Evolutionary conservation across 2,888 invertebrate species (phyloP).

Genomic region (Pyrochroa serraticornis): DNA sequence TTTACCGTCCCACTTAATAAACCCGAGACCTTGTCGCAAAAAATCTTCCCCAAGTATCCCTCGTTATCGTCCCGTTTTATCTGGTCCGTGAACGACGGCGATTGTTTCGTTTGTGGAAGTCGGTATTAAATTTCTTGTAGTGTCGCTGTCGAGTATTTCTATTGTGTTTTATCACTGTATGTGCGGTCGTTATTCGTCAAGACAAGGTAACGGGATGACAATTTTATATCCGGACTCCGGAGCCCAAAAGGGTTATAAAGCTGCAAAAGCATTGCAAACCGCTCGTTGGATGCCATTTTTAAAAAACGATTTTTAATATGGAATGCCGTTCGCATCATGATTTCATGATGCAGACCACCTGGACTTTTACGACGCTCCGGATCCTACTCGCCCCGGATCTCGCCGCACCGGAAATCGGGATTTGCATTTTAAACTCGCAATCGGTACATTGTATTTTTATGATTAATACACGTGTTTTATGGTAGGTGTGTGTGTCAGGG

Average conservation of each 20-base stretch:
- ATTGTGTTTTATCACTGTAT: slow-evolving; percentile 34
- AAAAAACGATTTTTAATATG: slow-evolving; percentile 41
- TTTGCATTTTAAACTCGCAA: slow-evolving; percentile 28
- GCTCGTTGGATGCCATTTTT: slow-evolving; percentile 26
- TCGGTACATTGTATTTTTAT: slow-evolving; percentile 28
- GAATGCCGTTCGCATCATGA: slow-evolving; percentile 31
- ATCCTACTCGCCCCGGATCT: slow-evolving; percentile 6
- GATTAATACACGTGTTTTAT: slow-evolving; percentile 8
- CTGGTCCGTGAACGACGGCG: slow-evolving; percentile 7
- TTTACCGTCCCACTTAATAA: too few species aligned
- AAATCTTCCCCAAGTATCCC: not conserved
- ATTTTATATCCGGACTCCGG: slow-evolving; percentile 42
- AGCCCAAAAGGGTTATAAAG: slow-evolving; percentile 45
- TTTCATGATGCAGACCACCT: slow-evolving; percentile 35
- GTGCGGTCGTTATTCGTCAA: slow-evolving; percentile 31
- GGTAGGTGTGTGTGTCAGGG: not conserved
- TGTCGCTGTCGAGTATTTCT: slow-evolving; percentile 22
- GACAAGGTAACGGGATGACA: slow-evolving; percentile 35
- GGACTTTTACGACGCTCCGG: slow-evolving; percentile 36
- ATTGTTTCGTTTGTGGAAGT: slow-evolving; percentile 17
- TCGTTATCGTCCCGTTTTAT: slow-evolving; percentile 15
- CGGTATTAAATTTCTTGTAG: slow-evolving; percentile 25
- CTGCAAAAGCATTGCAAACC: slow-evolving; percentile 35
- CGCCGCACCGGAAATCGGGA: slow-evolving; percentile 4
- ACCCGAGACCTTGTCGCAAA: not conserved